Percentiles rank a stretch among this genome's conserved stretches.
phyloP scores from a whole-genome alignment of 2,888 invertebrate genomes.

The Anorthoa munda region DNA sequence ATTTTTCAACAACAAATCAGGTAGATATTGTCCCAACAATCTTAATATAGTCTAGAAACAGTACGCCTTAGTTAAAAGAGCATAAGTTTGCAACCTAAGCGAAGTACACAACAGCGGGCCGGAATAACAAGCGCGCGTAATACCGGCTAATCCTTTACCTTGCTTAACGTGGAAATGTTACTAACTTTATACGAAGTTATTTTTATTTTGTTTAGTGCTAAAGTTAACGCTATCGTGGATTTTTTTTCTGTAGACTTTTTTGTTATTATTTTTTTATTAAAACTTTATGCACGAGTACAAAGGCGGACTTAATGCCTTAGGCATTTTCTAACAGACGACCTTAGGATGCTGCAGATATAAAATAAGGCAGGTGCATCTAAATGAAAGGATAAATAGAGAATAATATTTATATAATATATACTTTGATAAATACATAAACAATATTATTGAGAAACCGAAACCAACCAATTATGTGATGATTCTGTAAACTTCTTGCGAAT shows the following conservation, averaged over 20 bases:
- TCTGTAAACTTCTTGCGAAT: too few species aligned
- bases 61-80: slow-evolving; percentile 41
- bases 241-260: neutral
- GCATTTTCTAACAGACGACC: too few species aligned
- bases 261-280: too few species aligned
- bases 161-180: slow-evolving; percentile 42
- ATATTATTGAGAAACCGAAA: too few species aligned
- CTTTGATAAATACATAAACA: too few species aligned
- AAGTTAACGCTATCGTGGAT: neutral
- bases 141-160: slow-evolving; percentile 49
- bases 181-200: slow-evolving; percentile 25
- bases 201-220: slow-evolving; percentile 14
- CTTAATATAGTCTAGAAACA: slow-evolving; percentile 25
- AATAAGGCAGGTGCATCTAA: too few species aligned
- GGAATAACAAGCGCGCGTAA: slow-evolving; percentile 46
- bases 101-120: slow-evolving; percentile 15
- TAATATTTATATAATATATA: too few species aligned
- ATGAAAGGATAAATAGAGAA: too few species aligned
- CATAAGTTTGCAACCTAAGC: slow-evolving; percentile 53
- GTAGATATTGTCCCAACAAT: slow-evolving; percentile 11
- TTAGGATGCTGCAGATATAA: too few species aligned
- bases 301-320: too few species aligned
- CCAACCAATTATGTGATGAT: too few species aligned
- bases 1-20: neutral
- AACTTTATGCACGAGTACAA: too few species aligned